Percentiles rank a stretch among this genome's conserved stretches.
Evolutionary conservation across 1,140 invertebrate genomes (phyloP).

Genomic region (Caenorhabditis latens): DNA sequence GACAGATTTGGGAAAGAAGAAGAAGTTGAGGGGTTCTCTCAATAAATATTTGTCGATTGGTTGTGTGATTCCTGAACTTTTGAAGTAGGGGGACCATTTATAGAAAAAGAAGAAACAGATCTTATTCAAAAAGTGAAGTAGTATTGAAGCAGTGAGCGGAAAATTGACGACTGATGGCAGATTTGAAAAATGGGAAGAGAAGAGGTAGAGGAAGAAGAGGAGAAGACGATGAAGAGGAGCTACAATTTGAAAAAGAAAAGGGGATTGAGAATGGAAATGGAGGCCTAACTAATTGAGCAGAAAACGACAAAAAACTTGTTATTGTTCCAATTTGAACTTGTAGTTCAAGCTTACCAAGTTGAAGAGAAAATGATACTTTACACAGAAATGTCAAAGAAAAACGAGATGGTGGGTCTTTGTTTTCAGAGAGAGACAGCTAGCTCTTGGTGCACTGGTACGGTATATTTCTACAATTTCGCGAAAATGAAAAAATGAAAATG

Average conservation of each 20-base stretch:
- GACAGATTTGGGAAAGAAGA: slow-evolving; percentile 16
- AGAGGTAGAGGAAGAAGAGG: not conserved
- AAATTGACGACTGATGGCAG: slow-evolving; percentile 48
- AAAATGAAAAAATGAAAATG: no score
- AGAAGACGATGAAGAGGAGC: not conserved
- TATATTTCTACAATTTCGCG: no score
- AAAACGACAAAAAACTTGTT: not conserved
- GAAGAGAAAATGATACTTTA: slow-evolving; percentile 12
- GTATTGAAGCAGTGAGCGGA: slow-evolving; percentile 1
- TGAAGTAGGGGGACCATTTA: not conserved
- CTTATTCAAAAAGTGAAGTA: not conserved
- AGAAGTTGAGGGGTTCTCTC: not conserved
- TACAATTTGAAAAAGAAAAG: not conserved
- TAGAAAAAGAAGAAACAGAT: slow-evolving; percentile 2
- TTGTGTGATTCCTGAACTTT: slow-evolving; percentile 37
- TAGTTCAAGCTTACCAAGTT: not conserved
- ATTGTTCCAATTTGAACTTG: slow-evolving; percentile 2
- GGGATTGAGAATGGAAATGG: not conserved
- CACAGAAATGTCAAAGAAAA: not conserved
- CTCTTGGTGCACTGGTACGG: no score
- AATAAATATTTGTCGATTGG: slow-evolving; percentile 44
- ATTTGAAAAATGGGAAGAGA: slow-evolving; percentile 19
- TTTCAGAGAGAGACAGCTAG: no score
- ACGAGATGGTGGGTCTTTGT: no score
- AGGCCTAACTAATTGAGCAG: slow-evolving; percentile 2